These are phyloP conservation scores for Papilio dardanus DNA, from an alignment of 1,140 invertebrate genomes.

Conservation along the genomic window DNA sequence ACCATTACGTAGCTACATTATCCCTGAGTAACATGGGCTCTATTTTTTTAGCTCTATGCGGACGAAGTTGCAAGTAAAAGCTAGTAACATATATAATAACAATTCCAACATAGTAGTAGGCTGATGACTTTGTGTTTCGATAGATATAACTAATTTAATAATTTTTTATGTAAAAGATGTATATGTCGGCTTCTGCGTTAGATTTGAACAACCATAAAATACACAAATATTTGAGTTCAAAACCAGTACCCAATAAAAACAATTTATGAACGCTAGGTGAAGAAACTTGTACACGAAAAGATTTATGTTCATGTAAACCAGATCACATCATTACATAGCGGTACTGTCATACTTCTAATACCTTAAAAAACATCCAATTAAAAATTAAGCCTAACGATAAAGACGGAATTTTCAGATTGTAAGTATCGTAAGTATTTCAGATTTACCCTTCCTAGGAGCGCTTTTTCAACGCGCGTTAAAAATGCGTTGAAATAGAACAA, in stretches of 20 bases:
- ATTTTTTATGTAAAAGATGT: neutral
- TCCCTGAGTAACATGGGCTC: too few species aligned
- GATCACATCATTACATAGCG: constrained; percentile 29
- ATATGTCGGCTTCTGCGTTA: neutral
- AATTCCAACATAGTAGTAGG: too few species aligned
- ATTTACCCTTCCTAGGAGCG: too few species aligned
- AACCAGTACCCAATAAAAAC: constrained; percentile 30
- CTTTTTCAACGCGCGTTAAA: too few species aligned
- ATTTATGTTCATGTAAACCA: constrained; percentile 28
- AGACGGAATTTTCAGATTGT: neutral
- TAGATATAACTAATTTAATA: too few species aligned
- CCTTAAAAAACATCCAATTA: neutral
- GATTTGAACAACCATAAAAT: constrained; percentile 10
- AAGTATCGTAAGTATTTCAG: neutral
- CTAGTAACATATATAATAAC: neutral
- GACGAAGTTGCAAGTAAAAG: too few species aligned
- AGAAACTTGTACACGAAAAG: constrained; percentile 24
- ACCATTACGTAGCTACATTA: too few species aligned
- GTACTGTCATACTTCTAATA: neutral
- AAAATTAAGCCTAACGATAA: neutral
- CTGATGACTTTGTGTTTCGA: too few species aligned
- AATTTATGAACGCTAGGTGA: constrained; percentile 25
- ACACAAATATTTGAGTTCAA: neutral
- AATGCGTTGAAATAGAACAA: too few species aligned
- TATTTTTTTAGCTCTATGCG: too few species aligned